A percentile compares a stretch with the other conserved stretches of the same genome.
Conservation (phyloP, 2,888 invertebrate species). For the Dryomyza anilis region DNA sequence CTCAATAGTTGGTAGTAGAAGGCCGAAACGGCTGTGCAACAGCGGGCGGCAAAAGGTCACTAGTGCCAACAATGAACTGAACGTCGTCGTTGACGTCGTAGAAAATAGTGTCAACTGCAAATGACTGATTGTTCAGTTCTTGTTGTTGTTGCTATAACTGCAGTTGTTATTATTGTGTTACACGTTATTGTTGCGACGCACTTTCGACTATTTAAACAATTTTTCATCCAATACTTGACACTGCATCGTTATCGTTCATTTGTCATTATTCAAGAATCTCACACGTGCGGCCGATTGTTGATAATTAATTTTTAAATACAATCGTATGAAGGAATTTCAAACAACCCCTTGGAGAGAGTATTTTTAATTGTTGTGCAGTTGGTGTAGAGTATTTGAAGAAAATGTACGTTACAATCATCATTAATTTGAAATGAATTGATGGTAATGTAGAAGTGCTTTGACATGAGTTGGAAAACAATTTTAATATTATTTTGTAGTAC, state of each 20-base stretch:
- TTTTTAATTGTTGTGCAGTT: no score
- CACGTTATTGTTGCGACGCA: background rate
- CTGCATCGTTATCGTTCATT: no score
- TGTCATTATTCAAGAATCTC: conserved; percentile 4
- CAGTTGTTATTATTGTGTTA: background rate
- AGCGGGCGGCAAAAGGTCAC: no score
- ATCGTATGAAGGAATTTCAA: background rate
- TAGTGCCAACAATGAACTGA: background rate
- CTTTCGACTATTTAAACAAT: conserved; percentile 9
- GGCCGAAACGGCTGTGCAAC: background rate
- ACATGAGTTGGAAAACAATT: no score
- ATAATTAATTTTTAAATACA: conserved; percentile 14
- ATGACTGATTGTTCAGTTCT: conserved; percentile 17
- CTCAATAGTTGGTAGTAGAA: conserved; percentile 1
- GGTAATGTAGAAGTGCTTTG: no score
- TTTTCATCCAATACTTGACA: background rate
- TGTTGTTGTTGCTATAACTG: background rate
- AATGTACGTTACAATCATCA: no score
- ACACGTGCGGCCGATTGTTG: conserved; percentile 14
- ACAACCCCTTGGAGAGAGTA: no score
- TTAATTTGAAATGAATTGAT: no score
- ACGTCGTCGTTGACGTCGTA: background rate
- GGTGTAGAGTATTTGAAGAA: no score
- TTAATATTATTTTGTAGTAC: no score
- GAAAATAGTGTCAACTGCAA: conserved; percentile 20